A percentile compares a stretch with the other conserved stretches of the same genome.
Evolutionary conservation across 1,140 invertebrate species (phyloP).

Genomic region (Magallana angulata): DNA sequence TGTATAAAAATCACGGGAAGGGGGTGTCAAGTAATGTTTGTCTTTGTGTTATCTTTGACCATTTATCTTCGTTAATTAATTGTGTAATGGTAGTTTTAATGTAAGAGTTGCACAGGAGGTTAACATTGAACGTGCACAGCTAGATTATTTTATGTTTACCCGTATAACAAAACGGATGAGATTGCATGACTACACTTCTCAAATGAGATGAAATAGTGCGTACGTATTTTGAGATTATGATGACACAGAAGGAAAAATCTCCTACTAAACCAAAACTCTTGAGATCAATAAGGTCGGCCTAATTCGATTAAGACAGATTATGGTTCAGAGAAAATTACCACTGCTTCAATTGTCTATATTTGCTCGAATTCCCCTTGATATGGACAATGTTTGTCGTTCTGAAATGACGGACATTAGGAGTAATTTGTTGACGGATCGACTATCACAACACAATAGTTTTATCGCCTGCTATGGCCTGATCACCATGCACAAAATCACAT

Average conservation of each 20-base stretch:
- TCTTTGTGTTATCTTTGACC: no score
- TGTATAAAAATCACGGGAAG: no score
- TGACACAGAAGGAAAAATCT: neutral
- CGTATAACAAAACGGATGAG: no score
- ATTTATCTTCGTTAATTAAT: no score
- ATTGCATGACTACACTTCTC: no score
- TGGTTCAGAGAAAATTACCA: constrained; percentile 3
- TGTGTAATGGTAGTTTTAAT: no score
- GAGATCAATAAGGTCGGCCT: neutral
- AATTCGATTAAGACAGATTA: constrained; percentile 33
- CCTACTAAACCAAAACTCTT: neutral
- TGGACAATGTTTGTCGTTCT: constrained; percentile 7
- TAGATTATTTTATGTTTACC: no score
- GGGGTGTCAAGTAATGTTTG: no score
- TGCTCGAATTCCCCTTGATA: neutral
- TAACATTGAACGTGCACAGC: no score
- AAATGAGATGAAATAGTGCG: no score
- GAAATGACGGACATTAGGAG: constrained; percentile 13
- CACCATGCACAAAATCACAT: constrained; percentile 35
- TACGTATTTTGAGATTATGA: no score
- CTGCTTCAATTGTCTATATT: constrained; percentile 14
- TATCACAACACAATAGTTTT: constrained; percentile 32
- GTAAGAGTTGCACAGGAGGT: no score
- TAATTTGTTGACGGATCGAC: constrained; percentile 35
- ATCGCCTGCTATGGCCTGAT: constrained; percentile 10